Conservation (phyloP, 2,797 vertebrate species). For the Anableps anableps region DNA sequence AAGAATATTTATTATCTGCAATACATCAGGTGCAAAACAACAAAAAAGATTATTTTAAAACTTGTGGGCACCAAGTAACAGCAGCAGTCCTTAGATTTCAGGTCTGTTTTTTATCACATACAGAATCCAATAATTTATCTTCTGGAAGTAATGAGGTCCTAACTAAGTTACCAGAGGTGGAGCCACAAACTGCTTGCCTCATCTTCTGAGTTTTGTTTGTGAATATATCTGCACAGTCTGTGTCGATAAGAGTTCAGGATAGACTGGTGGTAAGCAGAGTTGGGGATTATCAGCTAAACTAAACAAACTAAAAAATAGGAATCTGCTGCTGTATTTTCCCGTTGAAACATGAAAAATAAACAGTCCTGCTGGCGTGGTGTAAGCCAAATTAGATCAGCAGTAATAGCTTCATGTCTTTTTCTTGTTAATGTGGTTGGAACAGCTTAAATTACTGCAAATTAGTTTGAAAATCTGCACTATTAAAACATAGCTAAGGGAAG, state of each 20-base stretch:
- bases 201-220: not conserved
- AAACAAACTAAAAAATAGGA: not conserved
- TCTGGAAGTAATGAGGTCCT: not conserved
- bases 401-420: conserved; percentile 1
- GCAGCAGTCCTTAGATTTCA: too few relatives aligned
- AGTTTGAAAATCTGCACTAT: not conserved
- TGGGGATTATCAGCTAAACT: not conserved
- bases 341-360: not conserved
- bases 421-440: conserved; percentile 1
- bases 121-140: not conserved
- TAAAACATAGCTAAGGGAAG: not conserved
- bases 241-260: not conserved
- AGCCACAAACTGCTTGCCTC: not conserved
- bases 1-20: too few relatives aligned
- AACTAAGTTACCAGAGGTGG: not conserved
- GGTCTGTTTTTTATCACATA: not conserved
- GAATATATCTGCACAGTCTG: not conserved
- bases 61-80: too few relatives aligned
- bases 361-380: not conserved
- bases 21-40: too few relatives aligned
- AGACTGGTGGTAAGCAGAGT: not conserved
- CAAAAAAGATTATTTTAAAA: too few relatives aligned
- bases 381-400: not conserved
- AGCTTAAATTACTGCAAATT: conserved; percentile 1
- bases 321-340: not conserved